Percentiles rank a stretch among this genome's conserved stretches.
Conservation (phyloP, 1,140 invertebrate genomes). For the Aethina tumida region DNA sequence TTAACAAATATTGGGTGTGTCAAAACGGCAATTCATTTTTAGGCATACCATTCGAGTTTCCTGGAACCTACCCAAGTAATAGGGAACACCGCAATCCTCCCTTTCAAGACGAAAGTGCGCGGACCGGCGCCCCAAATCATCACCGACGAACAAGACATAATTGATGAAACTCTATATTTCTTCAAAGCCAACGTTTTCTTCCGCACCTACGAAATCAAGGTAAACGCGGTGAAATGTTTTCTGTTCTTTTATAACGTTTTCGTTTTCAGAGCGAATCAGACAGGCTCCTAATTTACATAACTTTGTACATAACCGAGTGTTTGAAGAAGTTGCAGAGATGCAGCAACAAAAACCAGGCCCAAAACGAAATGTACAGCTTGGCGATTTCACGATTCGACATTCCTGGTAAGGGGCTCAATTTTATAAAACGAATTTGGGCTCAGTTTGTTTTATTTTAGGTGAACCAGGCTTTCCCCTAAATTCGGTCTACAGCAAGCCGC, state of each 20-base stretch:
- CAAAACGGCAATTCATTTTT: too few species aligned
- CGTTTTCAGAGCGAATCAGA: slow-evolving; percentile 85
- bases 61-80: slow-evolving; percentile 58
- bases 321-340: slow-evolving; percentile 91
- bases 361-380: slow-evolving; percentile 92
- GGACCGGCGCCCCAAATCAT: slow-evolving; percentile 50
- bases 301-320: slow-evolving; percentile 98
- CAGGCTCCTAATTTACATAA: slow-evolving; percentile 94
- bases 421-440: too few species aligned
- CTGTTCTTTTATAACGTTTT: slow-evolving; percentile 14
- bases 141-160: slow-evolving; percentile 76
- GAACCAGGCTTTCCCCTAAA: slow-evolving; percentile 95
- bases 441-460: too few species aligned
- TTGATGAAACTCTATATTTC: slow-evolving; percentile 94
- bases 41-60: slow-evolving; percentile 94
- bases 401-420: too few species aligned
- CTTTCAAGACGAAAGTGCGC: slow-evolving; percentile 31
- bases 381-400: slow-evolving; percentile 94
- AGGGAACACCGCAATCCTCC: slow-evolving; percentile 78
- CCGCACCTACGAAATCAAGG: slow-evolving; percentile 96
- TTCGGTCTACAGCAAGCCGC: slow-evolving; percentile 80
- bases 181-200: slow-evolving; percentile 99
- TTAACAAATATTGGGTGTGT: too few species aligned
- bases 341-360: slow-evolving; percentile 76
- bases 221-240: slow-evolving; percentile 32